A percentile compares a stretch with the other conserved stretches of the same genome.
phyloP scores from a whole-genome alignment of 2,113 vertebrate genomes.

The Glaucidium brasilianum region DNA sequence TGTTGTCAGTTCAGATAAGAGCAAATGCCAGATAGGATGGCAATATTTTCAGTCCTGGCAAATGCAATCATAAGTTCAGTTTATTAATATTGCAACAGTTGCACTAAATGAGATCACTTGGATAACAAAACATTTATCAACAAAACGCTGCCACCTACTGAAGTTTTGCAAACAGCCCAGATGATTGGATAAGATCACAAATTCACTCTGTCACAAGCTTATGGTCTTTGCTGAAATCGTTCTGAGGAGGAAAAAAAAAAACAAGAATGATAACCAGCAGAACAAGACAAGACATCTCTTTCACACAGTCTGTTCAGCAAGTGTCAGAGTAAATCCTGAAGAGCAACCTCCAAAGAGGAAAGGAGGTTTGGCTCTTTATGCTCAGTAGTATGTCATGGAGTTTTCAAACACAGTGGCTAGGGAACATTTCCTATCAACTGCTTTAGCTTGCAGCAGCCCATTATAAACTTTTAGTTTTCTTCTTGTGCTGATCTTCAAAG shows the following conservation, averaged over 20 bases:
- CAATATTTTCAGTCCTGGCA: conserved; percentile 76
- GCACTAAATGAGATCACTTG: conserved; percentile 81
- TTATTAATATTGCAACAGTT: conserved; percentile 85
- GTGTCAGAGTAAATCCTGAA: conserved; percentile 62
- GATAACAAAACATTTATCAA: conserved; percentile 85
- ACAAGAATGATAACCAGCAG: conserved; percentile 70
- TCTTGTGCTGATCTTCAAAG: not conserved
- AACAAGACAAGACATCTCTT: conserved; percentile 70
- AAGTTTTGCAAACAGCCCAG: conserved; percentile 82
- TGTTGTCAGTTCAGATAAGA: conserved; percentile 80
- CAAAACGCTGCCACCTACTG: conserved; percentile 86
- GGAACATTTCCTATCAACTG: not conserved
- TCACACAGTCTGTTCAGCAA: conserved; percentile 58
- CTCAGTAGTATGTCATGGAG: not conserved
- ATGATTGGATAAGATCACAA: conserved; percentile 82
- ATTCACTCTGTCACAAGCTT: conserved; percentile 78
- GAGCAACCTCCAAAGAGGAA: conserved; percentile 20
- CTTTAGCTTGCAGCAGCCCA: not conserved
- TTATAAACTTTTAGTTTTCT: not conserved
- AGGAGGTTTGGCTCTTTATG: not conserved
- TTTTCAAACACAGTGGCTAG: conserved; percentile 22
- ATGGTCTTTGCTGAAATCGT: conserved; percentile 73
- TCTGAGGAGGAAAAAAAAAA: conserved; percentile 7
- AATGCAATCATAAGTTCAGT: conserved; percentile 79
- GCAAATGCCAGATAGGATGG: conserved; percentile 70